These are phyloP conservation scores for Diplodus sargus DNA, from an alignment of 2,797 vertebrate genomes.

Conservation along the genomic window DNA sequence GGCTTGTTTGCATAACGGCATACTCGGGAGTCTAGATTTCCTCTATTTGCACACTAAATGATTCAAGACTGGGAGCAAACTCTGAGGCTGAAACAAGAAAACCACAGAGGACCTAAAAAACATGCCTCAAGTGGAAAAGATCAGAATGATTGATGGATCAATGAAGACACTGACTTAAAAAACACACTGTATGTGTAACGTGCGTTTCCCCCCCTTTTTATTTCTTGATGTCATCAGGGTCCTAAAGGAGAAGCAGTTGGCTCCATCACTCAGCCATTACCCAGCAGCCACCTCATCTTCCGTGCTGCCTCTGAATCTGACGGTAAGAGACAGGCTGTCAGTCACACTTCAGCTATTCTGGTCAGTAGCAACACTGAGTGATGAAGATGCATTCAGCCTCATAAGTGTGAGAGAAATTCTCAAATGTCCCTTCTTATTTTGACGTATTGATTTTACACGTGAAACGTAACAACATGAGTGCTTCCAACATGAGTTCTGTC, in stretches of 20 bases:
- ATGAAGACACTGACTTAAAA: not conserved
- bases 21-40: not conserved
- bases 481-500: too few species aligned
- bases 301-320: constrained; percentile 97
- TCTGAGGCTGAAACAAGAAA: not conserved
- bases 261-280: constrained; percentile 97
- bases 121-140: not conserved
- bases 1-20: constrained; percentile 40
- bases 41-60: constrained; percentile 22
- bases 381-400: not conserved
- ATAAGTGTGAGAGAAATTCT: not conserved
- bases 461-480: too few species aligned
- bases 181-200: not conserved
- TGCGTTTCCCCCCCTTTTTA: not conserved
- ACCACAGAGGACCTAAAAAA: not conserved
- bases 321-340: constrained; percentile 84
- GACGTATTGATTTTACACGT: too few species aligned
- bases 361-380: not conserved
- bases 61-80: not conserved
- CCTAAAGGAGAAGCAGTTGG: constrained; percentile 98
- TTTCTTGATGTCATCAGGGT: constrained; percentile 83
- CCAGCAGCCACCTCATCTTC: constrained; percentile 98
- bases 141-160: not conserved
- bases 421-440: too few species aligned
- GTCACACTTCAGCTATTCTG: constrained; percentile 15